These are phyloP conservation scores for Papilio gigon DNA, from an alignment of 2,888 invertebrate genomes.

Conservation along the genomic window DNA sequence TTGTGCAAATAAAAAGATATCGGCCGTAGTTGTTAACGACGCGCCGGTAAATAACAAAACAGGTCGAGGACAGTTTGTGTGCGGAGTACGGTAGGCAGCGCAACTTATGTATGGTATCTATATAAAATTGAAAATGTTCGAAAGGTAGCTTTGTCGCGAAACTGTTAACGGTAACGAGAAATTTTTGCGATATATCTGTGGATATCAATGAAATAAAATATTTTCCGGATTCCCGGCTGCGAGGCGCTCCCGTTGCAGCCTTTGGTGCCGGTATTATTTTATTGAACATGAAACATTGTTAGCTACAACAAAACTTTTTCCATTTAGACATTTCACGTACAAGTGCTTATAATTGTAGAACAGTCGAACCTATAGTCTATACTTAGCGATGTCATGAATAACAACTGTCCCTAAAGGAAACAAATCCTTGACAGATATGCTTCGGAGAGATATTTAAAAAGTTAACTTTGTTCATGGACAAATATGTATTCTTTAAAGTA, in stretches of 20 bases:
- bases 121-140: constrained; percentile 33
- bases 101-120: neutral
- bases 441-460: neutral
- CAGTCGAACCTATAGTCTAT: neutral
- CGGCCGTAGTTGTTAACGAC: constrained; percentile 48
- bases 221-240: constrained; percentile 20
- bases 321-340: constrained; percentile 2
- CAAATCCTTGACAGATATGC: neutral
- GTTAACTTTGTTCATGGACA: neutral
- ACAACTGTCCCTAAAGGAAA: neutral
- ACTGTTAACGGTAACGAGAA: constrained; percentile 35
- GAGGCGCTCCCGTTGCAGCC: constrained; percentile 10
- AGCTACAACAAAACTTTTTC: constrained; percentile 10
- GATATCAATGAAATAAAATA: constrained; percentile 31
- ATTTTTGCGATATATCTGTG: constrained; percentile 23
- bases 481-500: constrained; percentile 28
- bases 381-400: neutral
- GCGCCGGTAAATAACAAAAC: constrained; percentile 47
- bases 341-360: neutral
- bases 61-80: constrained; percentile 38
- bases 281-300: neutral
- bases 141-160: constrained; percentile 28
- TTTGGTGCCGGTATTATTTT: constrained; percentile 6
- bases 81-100: neutral
- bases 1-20: constrained; percentile 53